Evolutionary conservation across 2,888 invertebrate species (phyloP), one percentile per base, ranked within the genome.

Genomic region (Pollenia labialis): DNA sequence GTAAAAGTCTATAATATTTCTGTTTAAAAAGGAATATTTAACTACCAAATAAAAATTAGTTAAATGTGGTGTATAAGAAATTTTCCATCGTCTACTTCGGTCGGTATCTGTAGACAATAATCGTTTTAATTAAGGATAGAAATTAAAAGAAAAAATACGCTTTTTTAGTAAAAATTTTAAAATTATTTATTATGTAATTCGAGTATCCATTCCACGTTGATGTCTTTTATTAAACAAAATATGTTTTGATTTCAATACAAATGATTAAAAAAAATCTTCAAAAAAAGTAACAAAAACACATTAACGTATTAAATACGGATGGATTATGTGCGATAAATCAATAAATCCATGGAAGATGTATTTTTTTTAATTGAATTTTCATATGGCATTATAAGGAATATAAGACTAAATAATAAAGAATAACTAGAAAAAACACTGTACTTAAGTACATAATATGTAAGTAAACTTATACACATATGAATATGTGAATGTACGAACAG

Each of bases 311-410:
- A 46, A 10, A 52, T 60, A 82, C 58, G 48, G 2, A n/a, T 42
- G 71, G 46, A 79, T 84, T 84, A 66, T 68, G 72, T 68, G 64
- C 72, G 79, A 84, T 85, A 85, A 85, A 85, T 85, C 84, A 80
- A 85, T 85, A 85, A 85, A 46, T 42, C 60, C 14, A 68, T 68
- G 52, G 40, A 72, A 72, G 42, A 72, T 58, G 58, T 60, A 18
- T 76, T 69, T 76, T 69, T 76, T 32, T 6, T 69, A 69, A 44
- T 40, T 52, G 12, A 82, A 71, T 81, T 72, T 69, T 82, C 48
- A 71, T 54, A 81, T 10, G 58, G 6, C 42, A 58, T 42, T 71
- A 32, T 16, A 64, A 66, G 44, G 48, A 76, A 62, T 56, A 68
- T 50, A 50, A 50, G 16, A 18, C 7, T 46, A 44, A 76, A 64